Evolutionary conservation across 2,888 invertebrate genomes (phyloP), one percentile per base, ranked within the genome.

Genomic region (Eretmocerus hayati): DNA sequence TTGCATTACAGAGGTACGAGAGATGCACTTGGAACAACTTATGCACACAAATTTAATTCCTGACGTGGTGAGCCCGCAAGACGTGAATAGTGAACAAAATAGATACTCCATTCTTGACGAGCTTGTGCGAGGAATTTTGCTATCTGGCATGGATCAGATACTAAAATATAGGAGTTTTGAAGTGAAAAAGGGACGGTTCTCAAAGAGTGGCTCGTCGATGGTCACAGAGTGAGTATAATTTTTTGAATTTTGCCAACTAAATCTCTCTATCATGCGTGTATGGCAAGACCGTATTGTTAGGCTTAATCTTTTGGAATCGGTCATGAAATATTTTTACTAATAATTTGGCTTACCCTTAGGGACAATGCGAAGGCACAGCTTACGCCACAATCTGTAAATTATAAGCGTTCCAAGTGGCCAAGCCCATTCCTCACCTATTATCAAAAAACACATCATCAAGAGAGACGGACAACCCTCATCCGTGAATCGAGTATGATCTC

Each of bases 341-440:
- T n/a, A n/a, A n/a, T n/a, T n/a, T n/a, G n/a, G n/a, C n/a, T n/a
- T n/a, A n/a, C n/a, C n/a, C n/a, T n/a, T n/a, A 84, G 84, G 45
- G 66, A 74, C 51, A 77, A 78, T 21, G 75, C 76, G 3, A 74
- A 74, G 37, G 81, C 79, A 0, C 76, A 78, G 52, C 73, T 85
- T 35, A 74, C 77, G 2, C 68, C 76, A 1, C 81, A 82, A n/a
- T 84, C 83, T 64, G 81, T 85, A 0, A 84, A 84, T 71, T 74
- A 75, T 56, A 75, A 72, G 18, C 66, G 77, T 31, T 63, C 64
- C 19, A 47, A 58, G 0, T 78, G 75, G 56, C 67, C 69, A 3
- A 74, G 74, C 2, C 66, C 75, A 9, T 73, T 77, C 35, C 56
- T 83, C 1, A 69, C 78, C 1, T 80, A 82, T 63, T 77, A 78